Evolutionary conservation across 2,113 vertebrate genomes (phyloP), one percentile per base, ranked within the genome.

Genomic region (Noctilio leporinus): DNA sequence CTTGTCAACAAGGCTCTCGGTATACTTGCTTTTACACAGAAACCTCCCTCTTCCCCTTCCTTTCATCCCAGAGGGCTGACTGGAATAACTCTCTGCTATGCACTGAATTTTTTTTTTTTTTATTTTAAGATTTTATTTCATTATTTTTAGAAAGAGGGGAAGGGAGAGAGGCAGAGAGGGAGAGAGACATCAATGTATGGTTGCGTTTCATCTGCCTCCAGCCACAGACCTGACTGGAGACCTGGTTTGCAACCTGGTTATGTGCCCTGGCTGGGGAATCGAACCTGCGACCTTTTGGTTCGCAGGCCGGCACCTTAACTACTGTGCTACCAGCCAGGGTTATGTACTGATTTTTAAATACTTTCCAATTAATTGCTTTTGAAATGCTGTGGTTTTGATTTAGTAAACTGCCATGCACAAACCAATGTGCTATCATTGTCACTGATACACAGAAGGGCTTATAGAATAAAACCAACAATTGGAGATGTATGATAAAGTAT

Each of bases 351-450:
- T 78, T 77, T 91, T 75, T 86, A 40, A 22, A 55, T 70, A 55
- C 67, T 95, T 95, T 78, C 62, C 65, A 94, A 72, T 8, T 88
- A 73, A n/a, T n/a, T n/a, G n/a, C n/a, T 55, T 92, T 49, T 89
- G 33, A 93, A 70, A 70, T 14, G 5, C 5, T 82, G n/a, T 67
- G 12, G 43, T n/a, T 72, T 81, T 94, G 24, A 55, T 93, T 83
- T 91, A 73, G 9, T 70, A 77, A 81, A 64, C 8, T 64, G 19
- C 35, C 72, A 12, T 55, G 3, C 62, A 81, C 28, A 67, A 86
- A 73, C 19, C 82, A 84, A 62, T 51, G 22, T 80, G 28, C 72
- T 76, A 70, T 35, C 22, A 75, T 30, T 94, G 53, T 94, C 73
- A 76, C 4, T 72, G 73, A 95, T 22, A 57, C 8, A 82, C 88